Evolutionary conservation across 2,797 vertebrate species (phyloP), one percentile per base, ranked within the genome.

Genomic region (Petrocephalus schoutedeni): DNA sequence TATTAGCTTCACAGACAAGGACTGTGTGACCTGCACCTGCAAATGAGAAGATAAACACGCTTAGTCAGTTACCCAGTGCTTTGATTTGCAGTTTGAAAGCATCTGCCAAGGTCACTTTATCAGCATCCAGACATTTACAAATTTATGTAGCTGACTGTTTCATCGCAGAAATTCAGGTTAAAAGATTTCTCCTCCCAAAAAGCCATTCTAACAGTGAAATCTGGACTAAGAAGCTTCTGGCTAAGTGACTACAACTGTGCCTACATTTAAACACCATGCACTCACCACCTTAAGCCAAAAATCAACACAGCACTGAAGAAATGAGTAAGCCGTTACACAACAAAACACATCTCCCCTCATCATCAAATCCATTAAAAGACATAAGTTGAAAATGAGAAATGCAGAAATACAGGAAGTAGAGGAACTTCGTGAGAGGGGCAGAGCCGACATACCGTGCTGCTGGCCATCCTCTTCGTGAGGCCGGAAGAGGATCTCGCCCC

Each of bases 391-490:
- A 41, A 41, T 14, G 9, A 41, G 12, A 3, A 41, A 12, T 32
- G 10, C 23, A 41, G 10, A 57, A 12, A 57, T 3, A 16, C 56
- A 57, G 12, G 2, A 57, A 19, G 12, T 1, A 57, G 10, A 4
- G 16, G 56, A 0, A 57, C 3, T 14, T 57, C 1, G 0, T 45
- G 51, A 64, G 16, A 45, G n/a, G n/a, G 5, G 36, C 56, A 28
- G 28, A 61, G 8, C 5, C 0, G 21, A 21, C 19, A 88, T 92
- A 95, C 95, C 93, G 90, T 93, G 87, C 9, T 41, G 19, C 53
- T 87, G 45, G 90, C 89, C 2, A 36, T 86, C 88, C 90, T 92
- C 88, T 90, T 91, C 45, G 89, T 23, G 21, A 89, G 88, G 84
- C 92, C 89, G 21, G 82, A 89, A 88, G 88, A 92, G 53, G 80